These are phyloP conservation scores for Morinoia aosen DNA, from an alignment of 2,888 invertebrate genomes.

Conservation along the genomic window DNA sequence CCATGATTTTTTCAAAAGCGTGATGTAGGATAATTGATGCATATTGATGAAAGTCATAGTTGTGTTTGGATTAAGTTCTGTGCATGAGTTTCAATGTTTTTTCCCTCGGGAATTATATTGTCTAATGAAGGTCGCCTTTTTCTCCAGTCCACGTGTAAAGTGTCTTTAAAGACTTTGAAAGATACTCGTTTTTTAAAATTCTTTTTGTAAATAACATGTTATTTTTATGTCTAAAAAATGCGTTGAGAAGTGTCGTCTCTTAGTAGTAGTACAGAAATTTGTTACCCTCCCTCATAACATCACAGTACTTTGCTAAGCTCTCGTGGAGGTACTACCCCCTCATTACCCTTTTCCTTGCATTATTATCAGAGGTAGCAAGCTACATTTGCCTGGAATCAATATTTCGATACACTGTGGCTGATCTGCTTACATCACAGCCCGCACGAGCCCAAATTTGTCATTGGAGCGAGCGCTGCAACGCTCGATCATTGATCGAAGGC, in stretches of 20 bases:
- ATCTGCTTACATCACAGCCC: neutral
- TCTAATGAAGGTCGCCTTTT: neutral
- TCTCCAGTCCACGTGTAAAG: neutral
- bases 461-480: neutral
- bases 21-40: neutral
- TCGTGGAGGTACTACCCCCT: neutral
- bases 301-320: no score
- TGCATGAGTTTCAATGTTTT: no score
- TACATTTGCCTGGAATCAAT: neutral
- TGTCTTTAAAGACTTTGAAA: neutral
- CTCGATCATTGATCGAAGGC: slow-evolving; percentile 10
- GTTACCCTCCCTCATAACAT: neutral
- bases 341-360: neutral
- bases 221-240: neutral
- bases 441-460: slow-evolving; percentile 4
- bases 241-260: neutral
- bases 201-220: neutral
- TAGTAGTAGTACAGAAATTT: neutral
- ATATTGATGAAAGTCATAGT: no score
- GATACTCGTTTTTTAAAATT: neutral
- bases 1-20: neutral
- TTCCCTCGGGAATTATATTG: no score
- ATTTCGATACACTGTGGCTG: neutral
- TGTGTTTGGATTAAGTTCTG: no score
- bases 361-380: neutral